These are phyloP conservation scores for Catalaphyllia jardinei DNA, from an alignment of 64 coral and sea anemone species.

Conservation along the genomic window DNA sequence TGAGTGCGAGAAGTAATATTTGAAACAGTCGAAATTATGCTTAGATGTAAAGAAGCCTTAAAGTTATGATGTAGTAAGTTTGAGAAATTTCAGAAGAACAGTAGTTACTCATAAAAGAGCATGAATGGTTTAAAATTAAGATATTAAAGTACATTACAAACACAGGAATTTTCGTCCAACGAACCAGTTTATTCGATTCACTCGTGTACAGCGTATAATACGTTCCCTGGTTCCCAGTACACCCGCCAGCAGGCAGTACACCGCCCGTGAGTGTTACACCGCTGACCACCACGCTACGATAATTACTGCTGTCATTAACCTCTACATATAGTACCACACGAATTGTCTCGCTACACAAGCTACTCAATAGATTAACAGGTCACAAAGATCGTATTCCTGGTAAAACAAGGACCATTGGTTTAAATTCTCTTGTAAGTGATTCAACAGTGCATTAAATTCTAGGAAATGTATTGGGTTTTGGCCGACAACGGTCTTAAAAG, in stretches of 20 bases:
- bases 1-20: no score
- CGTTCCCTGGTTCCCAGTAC: conserved; percentile 1
- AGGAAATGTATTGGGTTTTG: neutral
- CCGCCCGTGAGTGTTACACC: conserved; percentile 20
- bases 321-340: neutral
- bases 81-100: no score
- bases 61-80: no score
- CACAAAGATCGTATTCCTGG: neutral
- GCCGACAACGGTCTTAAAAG: no score
- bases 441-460: neutral
- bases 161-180: neutral
- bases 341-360: neutral
- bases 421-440: no score
- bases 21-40: no score
- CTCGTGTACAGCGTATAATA: neutral
- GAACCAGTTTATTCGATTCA: conserved; percentile 31
- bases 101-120: no score
- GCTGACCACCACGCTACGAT: neutral
- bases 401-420: neutral
- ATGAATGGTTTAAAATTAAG: no score
- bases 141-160: neutral
- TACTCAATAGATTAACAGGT: neutral
- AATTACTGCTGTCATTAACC: neutral
- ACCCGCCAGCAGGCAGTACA: conserved; percentile 40
- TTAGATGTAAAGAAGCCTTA: no score